These are phyloP conservation scores for Acanthurus tractus DNA, from an alignment of 2,797 vertebrate genomes.

Conservation along the genomic window DNA sequence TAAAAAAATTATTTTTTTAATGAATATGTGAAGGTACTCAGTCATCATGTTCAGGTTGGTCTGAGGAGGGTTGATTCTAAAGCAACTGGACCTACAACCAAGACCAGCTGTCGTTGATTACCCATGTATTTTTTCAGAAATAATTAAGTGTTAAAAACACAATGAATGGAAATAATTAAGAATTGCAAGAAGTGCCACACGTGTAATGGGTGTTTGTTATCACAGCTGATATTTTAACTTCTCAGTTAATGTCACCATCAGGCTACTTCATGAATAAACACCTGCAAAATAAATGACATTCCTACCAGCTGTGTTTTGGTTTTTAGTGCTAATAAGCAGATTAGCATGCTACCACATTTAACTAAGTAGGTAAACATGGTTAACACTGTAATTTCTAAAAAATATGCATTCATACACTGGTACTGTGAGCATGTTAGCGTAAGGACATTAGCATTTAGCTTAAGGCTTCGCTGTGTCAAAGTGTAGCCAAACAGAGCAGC, in stretches of 20 bases:
- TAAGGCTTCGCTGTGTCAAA: not conserved
- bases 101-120: too few relatives aligned
- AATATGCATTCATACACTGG: not conserved
- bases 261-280: not conserved
- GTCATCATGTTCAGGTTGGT: too few relatives aligned
- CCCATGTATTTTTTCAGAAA: not conserved
- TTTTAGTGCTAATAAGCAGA: not conserved
- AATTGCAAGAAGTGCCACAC: not conserved
- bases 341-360: not conserved
- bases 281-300: not conserved
- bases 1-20: constrained; percentile 6
- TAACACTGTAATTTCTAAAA: not conserved
- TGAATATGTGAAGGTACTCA: too few relatives aligned
- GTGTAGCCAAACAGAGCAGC: not conserved
- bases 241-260: not conserved
- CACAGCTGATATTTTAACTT: not conserved
- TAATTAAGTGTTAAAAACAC: constrained; percentile 12
- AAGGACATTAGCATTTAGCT: not conserved
- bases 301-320: not conserved
- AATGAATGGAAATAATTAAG: not conserved
- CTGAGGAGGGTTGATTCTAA: too few relatives aligned
- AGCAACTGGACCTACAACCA: too few relatives aligned
- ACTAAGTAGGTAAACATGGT: not conserved
- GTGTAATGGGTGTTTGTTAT: not conserved
- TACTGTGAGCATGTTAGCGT: not conserved